Evolutionary conservation across 64 coral and sea anemone species (phyloP), one percentile per base, ranked within the genome.

Genomic region (Astreopora myriophthalma): DNA sequence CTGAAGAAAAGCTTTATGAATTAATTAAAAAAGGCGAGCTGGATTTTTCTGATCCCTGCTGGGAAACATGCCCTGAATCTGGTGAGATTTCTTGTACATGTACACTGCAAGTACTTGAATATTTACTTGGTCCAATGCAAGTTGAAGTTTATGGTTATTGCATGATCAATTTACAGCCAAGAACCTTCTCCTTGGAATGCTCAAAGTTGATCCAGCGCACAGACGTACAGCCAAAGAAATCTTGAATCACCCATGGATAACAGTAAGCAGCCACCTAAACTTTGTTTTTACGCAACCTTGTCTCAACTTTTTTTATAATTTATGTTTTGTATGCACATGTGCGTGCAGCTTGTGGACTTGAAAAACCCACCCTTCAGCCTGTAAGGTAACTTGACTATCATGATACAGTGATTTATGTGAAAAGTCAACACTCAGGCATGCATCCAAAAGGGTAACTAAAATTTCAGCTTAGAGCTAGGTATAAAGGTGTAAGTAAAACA

Each of bases 121-220:
- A n/a, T n/a, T n/a, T n/a, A n/a, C 40, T 46, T 46, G 40, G 40
- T 46, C 10, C 10, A 55, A 55, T 16, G 16, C 51, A 13, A 16
- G 51, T 13, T 55, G 12, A 55, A 14, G 17, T n/a, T n/a, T n/a
- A n/a, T n/a, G 2, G 29, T 0, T 70, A n/a, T 70, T 57, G 22
- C 13, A 72, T 49, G 24, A 25, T 58, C 16, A 79, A 11, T 34
- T 71, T 89, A 16, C 76, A 98, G 96, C 96, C 23, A 98, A 95
- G 72, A 94, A 98, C 55, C 79, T 98, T 69, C 74, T 98, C 69
- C 93, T 95, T 79, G 96, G 96, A 34, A 98, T 98, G 96, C 74
- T 98, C 39, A 95, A 98, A 79, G 93, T 98, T 48, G 96, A 98
- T 94, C 96, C 96, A 74, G 96, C 96, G 20, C 80, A 98, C 73